Percentiles rank a stretch among this genome's conserved stretches.
Evolutionary conservation across 1,140 invertebrate species (phyloP).

Genomic region (Telenomus remus): DNA sequence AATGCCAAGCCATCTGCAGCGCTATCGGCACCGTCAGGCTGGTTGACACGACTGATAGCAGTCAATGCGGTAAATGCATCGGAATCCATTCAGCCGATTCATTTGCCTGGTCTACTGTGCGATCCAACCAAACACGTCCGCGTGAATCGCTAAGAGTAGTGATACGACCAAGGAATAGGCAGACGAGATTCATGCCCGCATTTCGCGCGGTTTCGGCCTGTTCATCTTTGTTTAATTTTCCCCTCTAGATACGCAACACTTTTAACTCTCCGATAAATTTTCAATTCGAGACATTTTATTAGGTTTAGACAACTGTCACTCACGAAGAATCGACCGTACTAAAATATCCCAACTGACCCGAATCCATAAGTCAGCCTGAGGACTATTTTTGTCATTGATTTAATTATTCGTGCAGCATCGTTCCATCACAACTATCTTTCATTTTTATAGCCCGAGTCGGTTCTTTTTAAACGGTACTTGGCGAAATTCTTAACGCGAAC

Average conservation of each 20-base stretch:
- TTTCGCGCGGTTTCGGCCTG: constrained; percentile 24
- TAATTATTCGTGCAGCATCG: too few species aligned
- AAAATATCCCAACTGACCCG: too few species aligned
- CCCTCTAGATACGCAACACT: neutral
- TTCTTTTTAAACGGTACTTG: constrained; percentile 33
- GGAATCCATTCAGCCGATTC: constrained; percentile 66
- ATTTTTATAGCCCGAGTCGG: neutral
- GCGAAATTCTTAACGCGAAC: constrained; percentile 24
- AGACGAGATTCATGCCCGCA: constrained; percentile 16
- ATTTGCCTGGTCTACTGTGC: constrained; percentile 43
- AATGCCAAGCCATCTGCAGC: constrained; percentile 64
- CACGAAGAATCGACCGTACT: too few species aligned
- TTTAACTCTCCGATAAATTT: neutral
- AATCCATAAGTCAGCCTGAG: too few species aligned
- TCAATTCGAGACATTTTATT: too few species aligned
- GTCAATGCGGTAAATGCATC: constrained; percentile 68
- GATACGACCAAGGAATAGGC: constrained; percentile 45
- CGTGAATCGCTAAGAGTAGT: constrained; percentile 39
- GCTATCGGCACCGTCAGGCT: constrained; percentile 63
- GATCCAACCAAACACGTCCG: constrained; percentile 24
- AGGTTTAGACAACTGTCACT: too few species aligned
- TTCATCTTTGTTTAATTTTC: neutral
- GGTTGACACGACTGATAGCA: constrained; percentile 65
- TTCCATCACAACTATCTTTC: too few species aligned
- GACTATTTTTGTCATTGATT: neutral